These are phyloP conservation scores for Lasioglossum zephyrum DNA, from an alignment of 2,888 invertebrate genomes.

Conservation along the genomic window DNA sequence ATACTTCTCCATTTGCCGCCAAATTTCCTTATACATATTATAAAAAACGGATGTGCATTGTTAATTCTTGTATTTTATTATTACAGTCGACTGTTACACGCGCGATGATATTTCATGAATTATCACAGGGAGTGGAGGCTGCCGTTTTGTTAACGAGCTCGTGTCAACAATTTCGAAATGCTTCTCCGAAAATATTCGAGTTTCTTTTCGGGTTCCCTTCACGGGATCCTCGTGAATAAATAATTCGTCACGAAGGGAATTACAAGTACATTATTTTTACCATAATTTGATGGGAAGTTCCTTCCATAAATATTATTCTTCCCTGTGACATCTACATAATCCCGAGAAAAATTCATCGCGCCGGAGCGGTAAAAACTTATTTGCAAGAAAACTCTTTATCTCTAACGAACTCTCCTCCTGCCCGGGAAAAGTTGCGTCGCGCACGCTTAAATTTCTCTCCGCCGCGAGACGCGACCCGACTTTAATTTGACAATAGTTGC, in stretches of 20 bases:
- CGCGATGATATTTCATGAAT: not conserved
- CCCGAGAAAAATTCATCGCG: slow-evolving; percentile 61
- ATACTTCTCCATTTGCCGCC: not conserved
- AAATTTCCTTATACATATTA: not conserved
- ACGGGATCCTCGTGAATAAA: slow-evolving; percentile 20
- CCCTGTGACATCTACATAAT: slow-evolving; percentile 53
- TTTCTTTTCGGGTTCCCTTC: not conserved
- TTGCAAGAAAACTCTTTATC: slow-evolving; percentile 69
- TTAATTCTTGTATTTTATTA: not conserved
- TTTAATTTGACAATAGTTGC: slow-evolving; percentile 39
- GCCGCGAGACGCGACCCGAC: slow-evolving; percentile 22
- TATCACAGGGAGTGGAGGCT: not conserved
- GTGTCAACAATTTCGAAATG: not conserved
- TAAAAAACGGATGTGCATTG: not conserved
- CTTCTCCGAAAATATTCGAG: not conserved
- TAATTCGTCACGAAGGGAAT: slow-evolving; percentile 20
- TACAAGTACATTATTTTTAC: slow-evolving; percentile 39
- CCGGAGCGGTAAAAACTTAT: slow-evolving; percentile 63
- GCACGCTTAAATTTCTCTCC: slow-evolving; percentile 47
- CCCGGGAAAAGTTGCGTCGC: slow-evolving; percentile 42
- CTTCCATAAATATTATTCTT: slow-evolving; percentile 57
- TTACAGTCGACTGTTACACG: not conserved
- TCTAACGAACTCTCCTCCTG: slow-evolving; percentile 65
- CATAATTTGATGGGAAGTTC: slow-evolving; percentile 54
- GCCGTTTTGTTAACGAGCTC: not conserved